Base-by-base conservation (phyloP, 2,888 invertebrate species). In the Callyntrura sp. region DNA sequence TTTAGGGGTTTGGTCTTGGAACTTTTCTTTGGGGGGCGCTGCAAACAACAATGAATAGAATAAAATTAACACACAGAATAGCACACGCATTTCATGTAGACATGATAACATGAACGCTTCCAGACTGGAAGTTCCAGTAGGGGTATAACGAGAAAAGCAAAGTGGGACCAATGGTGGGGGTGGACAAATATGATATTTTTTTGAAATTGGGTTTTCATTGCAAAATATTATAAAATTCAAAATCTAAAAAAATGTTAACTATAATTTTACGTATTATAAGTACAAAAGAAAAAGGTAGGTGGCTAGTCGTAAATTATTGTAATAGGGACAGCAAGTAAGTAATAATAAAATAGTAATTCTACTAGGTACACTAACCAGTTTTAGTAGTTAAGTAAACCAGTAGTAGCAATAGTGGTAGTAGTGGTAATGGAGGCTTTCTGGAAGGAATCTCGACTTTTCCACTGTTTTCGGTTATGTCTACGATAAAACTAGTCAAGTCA, bases 331-430 rank as follows among this genome's bases (percentile, higher is more conserved):
- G 23, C 4, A 28, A n/a, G 28, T 23, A 73, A 5, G 1, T 20
- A 48, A 45, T 12, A 3, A 55, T 23, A 51, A 55, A 76, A 43
- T 25, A 14, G 76, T 51, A 78, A 78, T 48, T 17, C 78, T 78
- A 78, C 78, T 55, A 73, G 73, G 73, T 73, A 78, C 11, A 78
- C 78, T 78, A 78, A 78, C 78, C 78, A 78, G 78, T 78, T 78
- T n/a, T 55, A 51, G 51, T 78, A 25, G 78, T 55, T 78, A 78
- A 78, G 55, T 17, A 17, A 78, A 78, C 78, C 78, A 55, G 78
- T 55, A 51, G 78, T 78, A 78, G 73, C 20, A 48, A 48, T 48
- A 73, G 73, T 73, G n/a, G 65, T 45, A 48, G 45, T 45, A 76
- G 14, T 23, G 51, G 23, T 78, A 28, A 28, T 78, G 45, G 78